Evolutionary conservation across 2,888 invertebrate species (phyloP).

Genomic region (Drosophila stalkeri): DNA sequence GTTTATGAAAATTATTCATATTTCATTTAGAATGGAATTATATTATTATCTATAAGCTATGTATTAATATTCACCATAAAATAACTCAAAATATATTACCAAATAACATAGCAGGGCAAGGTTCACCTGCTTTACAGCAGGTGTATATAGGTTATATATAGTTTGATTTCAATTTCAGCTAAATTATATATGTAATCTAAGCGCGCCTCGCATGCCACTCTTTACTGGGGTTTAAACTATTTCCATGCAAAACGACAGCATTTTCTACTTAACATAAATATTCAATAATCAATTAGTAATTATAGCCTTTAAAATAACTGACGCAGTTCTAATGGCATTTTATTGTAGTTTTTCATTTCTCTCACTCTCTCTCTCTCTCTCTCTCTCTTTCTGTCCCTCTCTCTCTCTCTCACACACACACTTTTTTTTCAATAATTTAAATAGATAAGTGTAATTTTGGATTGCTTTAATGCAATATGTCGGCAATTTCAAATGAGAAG

Average conservation of each 20-base stretch:
- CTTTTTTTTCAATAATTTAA: slow-evolving; percentile 7
- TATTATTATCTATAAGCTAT: neutral
- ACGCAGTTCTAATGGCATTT: neutral
- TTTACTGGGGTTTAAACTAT: neutral
- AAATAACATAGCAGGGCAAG: neutral
- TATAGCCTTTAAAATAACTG: slow-evolving; percentile 3
- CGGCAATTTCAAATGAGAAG: slow-evolving; percentile 5
- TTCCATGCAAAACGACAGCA: neutral
- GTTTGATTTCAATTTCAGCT: too few relatives aligned
- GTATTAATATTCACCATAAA: neutral
- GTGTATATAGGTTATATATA: too few relatives aligned
- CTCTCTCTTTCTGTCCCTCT: too few relatives aligned
- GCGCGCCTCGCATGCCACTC: neutral
- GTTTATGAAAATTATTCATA: neutral
- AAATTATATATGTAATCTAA: neutral
- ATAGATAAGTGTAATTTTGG: neutral
- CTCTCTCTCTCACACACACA: too few relatives aligned
- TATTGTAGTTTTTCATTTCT: neutral
- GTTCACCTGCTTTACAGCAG: too few relatives aligned
- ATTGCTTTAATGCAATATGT: slow-evolving; percentile 6
- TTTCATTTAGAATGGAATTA: neutral
- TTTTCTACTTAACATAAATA: slow-evolving; percentile 1
- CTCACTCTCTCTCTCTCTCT: neutral
- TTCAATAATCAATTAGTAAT: slow-evolving; percentile 18
- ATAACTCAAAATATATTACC: neutral